Evolutionary conservation across 2,888 invertebrate genomes (phyloP).

Genomic region (Acleris laterana): DNA sequence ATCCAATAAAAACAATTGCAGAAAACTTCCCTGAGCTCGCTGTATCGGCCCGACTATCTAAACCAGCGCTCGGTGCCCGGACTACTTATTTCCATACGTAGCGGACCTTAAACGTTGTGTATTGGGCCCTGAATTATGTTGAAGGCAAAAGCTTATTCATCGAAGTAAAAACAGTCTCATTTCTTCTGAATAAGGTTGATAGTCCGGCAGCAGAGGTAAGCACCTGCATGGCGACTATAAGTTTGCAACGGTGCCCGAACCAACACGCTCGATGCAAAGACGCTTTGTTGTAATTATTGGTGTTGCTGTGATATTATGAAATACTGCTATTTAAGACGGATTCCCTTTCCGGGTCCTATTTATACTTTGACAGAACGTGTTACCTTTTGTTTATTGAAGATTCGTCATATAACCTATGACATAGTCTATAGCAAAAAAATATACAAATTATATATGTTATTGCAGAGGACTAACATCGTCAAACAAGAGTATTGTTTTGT

Average conservation of each 20-base stretch:
- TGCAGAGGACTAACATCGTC: no score
- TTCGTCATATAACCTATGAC: no score
- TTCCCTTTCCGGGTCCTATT: neutral
- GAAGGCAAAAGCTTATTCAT: neutral
- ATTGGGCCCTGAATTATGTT: no score
- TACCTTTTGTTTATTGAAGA: no score
- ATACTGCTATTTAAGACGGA: neutral
- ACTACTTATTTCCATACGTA: no score
- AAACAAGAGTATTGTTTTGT: no score
- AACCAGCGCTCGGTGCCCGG: neutral
- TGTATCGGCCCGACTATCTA: conserved; percentile 23
- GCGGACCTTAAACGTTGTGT: no score
- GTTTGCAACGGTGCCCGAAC: conserved; percentile 23
- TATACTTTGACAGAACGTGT: no score
- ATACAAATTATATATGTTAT: no score
- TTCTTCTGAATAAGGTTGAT: neutral
- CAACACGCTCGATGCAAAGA: conserved; percentile 10
- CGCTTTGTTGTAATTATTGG: conserved; percentile 24
- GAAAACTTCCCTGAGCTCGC: conserved; percentile 18
- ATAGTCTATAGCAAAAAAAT: no score
- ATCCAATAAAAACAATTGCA: conserved; percentile 22
- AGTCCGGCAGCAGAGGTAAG: neutral
- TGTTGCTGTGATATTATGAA: neutral
- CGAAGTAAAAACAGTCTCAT: neutral
- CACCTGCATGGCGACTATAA: conserved; percentile 21